Evolutionary conservation across 2,113 vertebrate species (phyloP), one percentile per base, ranked within the genome.

Genomic region (Gnathochromis pfefferi): DNA sequence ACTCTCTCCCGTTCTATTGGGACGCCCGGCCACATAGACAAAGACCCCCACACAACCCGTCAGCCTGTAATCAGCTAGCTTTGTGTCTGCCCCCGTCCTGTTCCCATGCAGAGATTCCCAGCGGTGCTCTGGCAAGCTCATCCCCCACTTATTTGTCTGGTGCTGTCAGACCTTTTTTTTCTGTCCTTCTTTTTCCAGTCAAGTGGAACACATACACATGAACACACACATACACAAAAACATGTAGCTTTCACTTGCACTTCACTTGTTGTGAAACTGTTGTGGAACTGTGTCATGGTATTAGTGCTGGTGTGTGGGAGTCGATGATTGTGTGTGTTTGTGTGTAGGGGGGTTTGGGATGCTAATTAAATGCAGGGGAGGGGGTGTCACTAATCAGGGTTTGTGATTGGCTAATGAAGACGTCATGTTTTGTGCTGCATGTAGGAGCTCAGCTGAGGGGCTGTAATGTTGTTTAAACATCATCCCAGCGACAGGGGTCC

Each of bases 61-160:
- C 57, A 9, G 87, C 88, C 90, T 87, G 87, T 93, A 93, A 94
- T 93, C 94, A 94, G 89, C 85, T 75, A 87, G 92, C 95, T 95
- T 94, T 93, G 94, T 95, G 90, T 94, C 88, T 89, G 21, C 88
- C 92, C 89, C 92, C 26, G 84, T 63, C 90, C 91, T 54, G 89
- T 92, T 93, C 93, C 87, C 92, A 93, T 89, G 92, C 87, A 87
- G 83, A 89, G 91, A 85, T 85, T 81, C 85, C 88, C 84, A 82
- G 40, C 51, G n/a, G 82, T 87, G 87, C 81, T 81, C 63, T 58
- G 45, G 57, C 79, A 35, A 88, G 68, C 92, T 92, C 89, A 92
- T 89, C 94, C 90, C 91, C 91, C 90, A 91, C 90, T 94, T 89
- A 89, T 93, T 92, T 93, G 90, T 93, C 91, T 93, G 91, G 60